Evolutionary conservation across 2,113 vertebrate species (phyloP), one percentile per base, ranked within the genome.

Genomic region (Ploceus nigricollis): DNA sequence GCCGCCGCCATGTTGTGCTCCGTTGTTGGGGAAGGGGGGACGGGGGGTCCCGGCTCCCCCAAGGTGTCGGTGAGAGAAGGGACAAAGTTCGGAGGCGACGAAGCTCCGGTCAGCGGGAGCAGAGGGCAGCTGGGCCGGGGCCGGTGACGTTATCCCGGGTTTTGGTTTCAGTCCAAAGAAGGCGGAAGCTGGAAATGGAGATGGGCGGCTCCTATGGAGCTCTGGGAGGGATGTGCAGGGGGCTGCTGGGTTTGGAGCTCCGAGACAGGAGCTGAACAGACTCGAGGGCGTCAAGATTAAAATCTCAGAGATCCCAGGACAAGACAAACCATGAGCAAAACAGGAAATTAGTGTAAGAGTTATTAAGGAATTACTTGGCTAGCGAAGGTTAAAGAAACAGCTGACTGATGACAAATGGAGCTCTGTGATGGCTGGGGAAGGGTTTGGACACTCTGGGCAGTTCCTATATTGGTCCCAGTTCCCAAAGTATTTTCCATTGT

Each of bases 1-100:
- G 83, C 4, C 30, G 92, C 95, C 96, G 97, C 97, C 97, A 96
- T 97, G 94, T 97, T 97, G 86, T 60, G 94, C 30, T 63, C 45
- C 15, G 24, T 61, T 60, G 90, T 76, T 58, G 63, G 64, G 31
- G 35, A 12, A 12, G 15, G 27, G 57, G 35, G n/a, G 18, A 33
- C 40, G 6, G 8, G 31, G n/a, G 51, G 8, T 17, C 17, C 37
- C n/a, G 60, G 63, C 15, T 73, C 3, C 7, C 8, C 13, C 0
- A 2, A 3, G 9, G 14, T 5, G 24, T 18, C 5, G 30, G 23
- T 2, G 9, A 11, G 6, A 17, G 10, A 39, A 25, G 9, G 16
- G 27, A 23, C 5, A 22, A 48, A n/a, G 64, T 12, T 70, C 0
- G 7, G 30, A 56, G 14, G 7, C 1, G 27, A 22, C 28, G 24